Conservation (phyloP, 2,797 vertebrate species). For the Botia almorhae region DNA sequence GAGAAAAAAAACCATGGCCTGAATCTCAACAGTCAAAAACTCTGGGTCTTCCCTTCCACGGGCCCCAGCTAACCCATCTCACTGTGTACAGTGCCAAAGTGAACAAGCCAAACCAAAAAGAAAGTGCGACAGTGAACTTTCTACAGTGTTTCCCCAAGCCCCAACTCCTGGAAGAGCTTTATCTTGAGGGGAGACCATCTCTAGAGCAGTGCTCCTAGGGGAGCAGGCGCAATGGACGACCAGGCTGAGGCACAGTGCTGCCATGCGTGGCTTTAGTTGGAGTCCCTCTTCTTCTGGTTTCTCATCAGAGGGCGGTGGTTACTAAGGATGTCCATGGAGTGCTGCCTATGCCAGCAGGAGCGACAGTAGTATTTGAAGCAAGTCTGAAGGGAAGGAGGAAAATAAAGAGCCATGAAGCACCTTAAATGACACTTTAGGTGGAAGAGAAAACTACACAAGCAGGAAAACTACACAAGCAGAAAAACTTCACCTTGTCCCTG, state of each 20-base stretch:
- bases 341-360: constrained; percentile 98
- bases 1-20: constrained; percentile 81
- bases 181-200: constrained; percentile 74
- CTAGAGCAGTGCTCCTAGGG: constrained; percentile 77
- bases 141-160: constrained; percentile 80
- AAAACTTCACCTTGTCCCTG: constrained; percentile 88
- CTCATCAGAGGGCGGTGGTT: constrained; percentile 98
- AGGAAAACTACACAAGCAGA: background rate
- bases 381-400: constrained; percentile 74
- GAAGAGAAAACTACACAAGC: background rate
- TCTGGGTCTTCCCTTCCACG: constrained; percentile 60
- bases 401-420: background rate
- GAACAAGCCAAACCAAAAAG: constrained; percentile 91
- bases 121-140: constrained; percentile 98
- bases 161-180: constrained; percentile 79
- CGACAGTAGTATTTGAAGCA: constrained; percentile 99
- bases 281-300: constrained; percentile 96
- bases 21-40: constrained; percentile 64
- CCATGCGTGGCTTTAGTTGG: constrained; percentile 82
- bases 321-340: constrained; percentile 94
- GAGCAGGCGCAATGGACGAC: constrained; percentile 59
- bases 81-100: constrained; percentile 96
- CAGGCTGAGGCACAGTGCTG: constrained; percentile 61
- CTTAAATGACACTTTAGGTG: background rate
- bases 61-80: constrained; percentile 78